Base-by-base conservation (phyloP, 2,113 vertebrate species). In the Paraplagusia blochii region DNA sequence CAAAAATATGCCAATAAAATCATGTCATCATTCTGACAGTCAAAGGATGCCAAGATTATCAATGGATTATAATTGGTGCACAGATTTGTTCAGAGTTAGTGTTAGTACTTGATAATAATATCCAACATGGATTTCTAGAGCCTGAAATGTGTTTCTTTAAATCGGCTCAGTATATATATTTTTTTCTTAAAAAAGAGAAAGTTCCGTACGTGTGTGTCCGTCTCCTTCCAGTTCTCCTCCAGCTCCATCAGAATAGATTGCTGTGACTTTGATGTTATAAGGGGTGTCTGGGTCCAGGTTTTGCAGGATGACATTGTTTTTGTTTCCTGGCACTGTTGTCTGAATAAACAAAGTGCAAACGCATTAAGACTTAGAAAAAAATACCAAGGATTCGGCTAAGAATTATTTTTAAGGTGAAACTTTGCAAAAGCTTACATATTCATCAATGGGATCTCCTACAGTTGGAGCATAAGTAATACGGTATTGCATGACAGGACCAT, bases 401-500 rank as follows among this genome's bases (percentile, higher is more conserved):
- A 29, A 4, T 29, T 29, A 4, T 29, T 29, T 29, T 29, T 34
- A 2, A 15, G 38, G 53, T 7, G 3, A 6, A 11, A 51, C n/a
- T 5, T 44, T 11, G 15, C 47, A 3, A 54, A 5, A 39, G 89
- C 96, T 92, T 90, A 99, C 97, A 40, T 90, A 94, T 91, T 96
- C 96, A 69, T 98, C 95, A 0, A 98, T 97, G 11, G 96, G 96
- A 54, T 98, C 95, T 57, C 97, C 97, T 43, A 89, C 90, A 5
- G 91, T 95, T 44, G 90, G 93, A 49, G 94, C 94, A 42, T 97
- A 99, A 77, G 92, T 91, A 44, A 99, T 95, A 66, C 92, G 91
- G 61, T 98, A 99, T 22, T 99, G 94, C 38, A 89, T 92, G 44
- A 99, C 96, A 0, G 94, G 93, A n/a, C 97, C 97, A 1, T 90